Percentiles rank a stretch among this genome's conserved stretches.
Conservation (phyloP, 2,797 vertebrate genomes). For the Erethizon dorsatum region DNA sequence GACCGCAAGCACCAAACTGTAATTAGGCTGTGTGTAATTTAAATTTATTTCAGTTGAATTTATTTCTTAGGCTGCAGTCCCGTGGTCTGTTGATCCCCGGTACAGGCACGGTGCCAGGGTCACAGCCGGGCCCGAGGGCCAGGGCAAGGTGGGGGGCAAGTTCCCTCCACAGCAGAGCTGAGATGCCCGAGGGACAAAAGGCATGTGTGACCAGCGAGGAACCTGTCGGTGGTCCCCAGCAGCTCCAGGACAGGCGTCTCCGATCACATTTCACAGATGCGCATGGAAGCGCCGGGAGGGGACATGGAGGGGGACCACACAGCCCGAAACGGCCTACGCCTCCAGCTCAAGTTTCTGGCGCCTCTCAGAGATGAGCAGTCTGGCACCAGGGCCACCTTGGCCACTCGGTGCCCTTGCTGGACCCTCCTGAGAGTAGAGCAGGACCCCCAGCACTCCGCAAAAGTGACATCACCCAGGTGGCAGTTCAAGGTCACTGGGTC, state of each 20-base stretch:
- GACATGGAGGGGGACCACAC: accelerated
- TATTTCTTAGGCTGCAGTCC: not conserved
- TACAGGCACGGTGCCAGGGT: not conserved
- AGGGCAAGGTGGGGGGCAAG: no score
- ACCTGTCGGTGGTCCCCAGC: not conserved
- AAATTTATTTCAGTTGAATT: not conserved
- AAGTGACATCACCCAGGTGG: not conserved
- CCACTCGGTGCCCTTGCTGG: not conserved
- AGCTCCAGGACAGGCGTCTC: accelerated
- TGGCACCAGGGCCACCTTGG: not conserved
- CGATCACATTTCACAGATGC: not conserved
- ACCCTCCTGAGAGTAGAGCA: not conserved
- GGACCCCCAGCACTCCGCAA: not conserved
- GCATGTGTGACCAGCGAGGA: not conserved
- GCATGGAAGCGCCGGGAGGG: accelerated
- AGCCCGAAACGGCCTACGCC: not conserved
- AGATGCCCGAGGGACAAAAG: not conserved
- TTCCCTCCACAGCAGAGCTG: not conserved
- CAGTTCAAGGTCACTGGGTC: not conserved
- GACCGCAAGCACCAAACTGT: accelerated
- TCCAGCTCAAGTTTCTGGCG: not conserved
- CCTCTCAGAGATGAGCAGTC: not conserved
- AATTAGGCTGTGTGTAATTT: not conserved
- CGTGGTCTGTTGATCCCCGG: not conserved
- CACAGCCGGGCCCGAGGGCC: not conserved